Conservation (phyloP, 1,140 invertebrate species). For the Ptiloglossa arizonensis region DNA sequence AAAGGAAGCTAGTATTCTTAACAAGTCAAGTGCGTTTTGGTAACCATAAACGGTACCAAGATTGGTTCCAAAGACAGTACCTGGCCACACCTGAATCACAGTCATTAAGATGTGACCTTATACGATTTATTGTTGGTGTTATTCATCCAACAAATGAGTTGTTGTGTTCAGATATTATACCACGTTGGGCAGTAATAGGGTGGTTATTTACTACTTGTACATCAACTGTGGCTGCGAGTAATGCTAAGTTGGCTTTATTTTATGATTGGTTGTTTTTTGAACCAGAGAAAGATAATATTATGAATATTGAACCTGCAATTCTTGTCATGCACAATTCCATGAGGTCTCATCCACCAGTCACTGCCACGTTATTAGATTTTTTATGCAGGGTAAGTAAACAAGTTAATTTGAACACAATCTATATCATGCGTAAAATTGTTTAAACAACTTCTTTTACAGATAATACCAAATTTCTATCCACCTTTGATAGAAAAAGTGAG, state of each 20-base stretch:
- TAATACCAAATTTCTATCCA: slow-evolving; percentile 96
- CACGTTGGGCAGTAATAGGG: slow-evolving; percentile 98
- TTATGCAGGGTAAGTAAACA: slow-evolving; percentile 88
- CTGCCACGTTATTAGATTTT: slow-evolving; percentile 96
- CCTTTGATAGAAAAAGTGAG: slow-evolving; percentile 91
- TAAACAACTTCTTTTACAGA: slow-evolving; percentile 83
- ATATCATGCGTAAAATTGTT: slow-evolving; percentile 3
- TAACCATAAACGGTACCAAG: slow-evolving; percentile 98
- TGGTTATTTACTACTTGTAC: slow-evolving; percentile 98
- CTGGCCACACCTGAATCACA: slow-evolving; percentile 98
- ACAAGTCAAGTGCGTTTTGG: slow-evolving; percentile 97
- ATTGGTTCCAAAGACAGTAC: slow-evolving; percentile 99
- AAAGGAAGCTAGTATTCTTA: slow-evolving; percentile 96
- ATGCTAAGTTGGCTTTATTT: slow-evolving; percentile 97
- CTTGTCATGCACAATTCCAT: slow-evolving; percentile 99
- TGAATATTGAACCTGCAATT: slow-evolving; percentile 99
- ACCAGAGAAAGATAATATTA: slow-evolving; percentile 97
- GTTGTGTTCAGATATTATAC: slow-evolving; percentile 98
- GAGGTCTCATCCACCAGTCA: slow-evolving; percentile 96
- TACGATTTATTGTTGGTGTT: slow-evolving; percentile 97
- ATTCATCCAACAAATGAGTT: slow-evolving; percentile 99
- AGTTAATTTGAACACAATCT: slow-evolving; percentile 3
- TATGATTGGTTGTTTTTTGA: slow-evolving; percentile 99
- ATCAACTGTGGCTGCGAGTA: slow-evolving; percentile 95
- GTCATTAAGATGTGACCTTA: slow-evolving; percentile 96